These are phyloP conservation scores for Camponotus pennsylvanicus DNA, from an alignment of 1,140 invertebrate species.

Conservation along the genomic window DNA sequence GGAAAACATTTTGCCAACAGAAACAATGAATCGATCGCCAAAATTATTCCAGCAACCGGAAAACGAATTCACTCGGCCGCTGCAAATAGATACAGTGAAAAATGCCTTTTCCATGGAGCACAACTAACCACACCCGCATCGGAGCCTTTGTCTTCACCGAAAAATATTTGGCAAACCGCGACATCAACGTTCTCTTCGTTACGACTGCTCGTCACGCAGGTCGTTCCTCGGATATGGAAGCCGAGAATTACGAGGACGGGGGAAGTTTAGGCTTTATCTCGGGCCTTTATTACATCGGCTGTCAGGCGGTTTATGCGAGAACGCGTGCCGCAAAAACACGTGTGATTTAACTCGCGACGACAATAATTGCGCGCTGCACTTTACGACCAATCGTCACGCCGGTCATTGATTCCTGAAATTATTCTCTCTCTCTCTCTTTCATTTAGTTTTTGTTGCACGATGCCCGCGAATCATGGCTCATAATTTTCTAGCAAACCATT, in stretches of 20 bases:
- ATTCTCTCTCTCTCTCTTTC: conserved; percentile 35
- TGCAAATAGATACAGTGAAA: background rate
- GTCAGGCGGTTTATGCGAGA: conserved; percentile 43
- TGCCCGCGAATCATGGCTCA: background rate
- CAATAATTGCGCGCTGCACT: conserved; percentile 75
- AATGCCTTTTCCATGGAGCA: conserved; percentile 33
- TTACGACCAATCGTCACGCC: conserved; percentile 77
- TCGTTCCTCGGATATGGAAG: conserved; percentile 69
- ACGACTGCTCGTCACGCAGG: conserved; percentile 73
- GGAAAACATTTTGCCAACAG: background rate
- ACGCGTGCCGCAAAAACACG: conserved; percentile 65
- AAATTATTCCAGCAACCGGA: background rate
- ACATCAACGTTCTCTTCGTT: conserved; percentile 64
- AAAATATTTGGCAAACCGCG: conserved; percentile 46
- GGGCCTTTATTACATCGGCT: conserved; percentile 72
- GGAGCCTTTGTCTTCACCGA: conserved; percentile 44
- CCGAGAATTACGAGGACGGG: conserved; percentile 71
- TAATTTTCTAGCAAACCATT: conserved; percentile 44
- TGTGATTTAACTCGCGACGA: conserved; percentile 71
- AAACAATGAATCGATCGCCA: background rate
- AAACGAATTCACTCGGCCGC: background rate
- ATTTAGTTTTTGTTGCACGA: background rate
- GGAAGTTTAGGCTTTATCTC: conserved; percentile 72
- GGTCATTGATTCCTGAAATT: conserved; percentile 59
- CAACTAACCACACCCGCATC: conserved; percentile 28